Evolutionary conservation across 2,113 vertebrate species (phyloP).

Genomic region (Fregetta grallaria): DNA sequence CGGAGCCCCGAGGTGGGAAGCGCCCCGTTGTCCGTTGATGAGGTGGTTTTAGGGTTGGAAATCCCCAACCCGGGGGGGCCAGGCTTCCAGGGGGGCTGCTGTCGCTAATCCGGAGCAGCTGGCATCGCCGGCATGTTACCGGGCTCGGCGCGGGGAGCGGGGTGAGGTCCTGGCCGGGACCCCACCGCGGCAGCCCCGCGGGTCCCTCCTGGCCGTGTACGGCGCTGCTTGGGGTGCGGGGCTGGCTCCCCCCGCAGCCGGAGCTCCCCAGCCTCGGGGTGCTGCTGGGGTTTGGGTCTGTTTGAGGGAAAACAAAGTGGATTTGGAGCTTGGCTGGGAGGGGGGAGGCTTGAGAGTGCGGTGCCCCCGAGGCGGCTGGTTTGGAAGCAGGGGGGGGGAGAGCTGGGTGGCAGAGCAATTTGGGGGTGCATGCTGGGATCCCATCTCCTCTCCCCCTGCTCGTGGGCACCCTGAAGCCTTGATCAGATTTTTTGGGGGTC

Average conservation of each 20-base stretch:
- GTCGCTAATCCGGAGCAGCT: neutral
- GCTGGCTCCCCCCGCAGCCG: too few relatives aligned
- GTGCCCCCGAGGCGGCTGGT: neutral
- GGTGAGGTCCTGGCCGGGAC: neutral
- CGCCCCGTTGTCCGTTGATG: accelerated
- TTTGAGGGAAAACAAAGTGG: neutral
- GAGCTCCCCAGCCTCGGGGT: neutral
- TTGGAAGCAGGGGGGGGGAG: neutral
- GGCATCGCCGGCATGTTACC: neutral
- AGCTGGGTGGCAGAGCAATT: neutral
- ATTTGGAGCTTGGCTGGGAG: neutral
- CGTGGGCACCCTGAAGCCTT: too few relatives aligned
- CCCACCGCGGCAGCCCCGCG: too few relatives aligned
- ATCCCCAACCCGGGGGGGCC: neutral
- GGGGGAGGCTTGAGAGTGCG: neutral
- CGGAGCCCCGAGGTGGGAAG: neutral
- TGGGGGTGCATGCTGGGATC: neutral
- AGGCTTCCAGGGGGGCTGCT: neutral
- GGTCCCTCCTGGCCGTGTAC: neutral
- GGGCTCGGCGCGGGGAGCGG: neutral
- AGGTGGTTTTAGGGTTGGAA: neutral
- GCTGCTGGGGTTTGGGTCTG: too few relatives aligned
- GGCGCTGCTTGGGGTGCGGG: neutral
- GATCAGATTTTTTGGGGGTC: neutral
- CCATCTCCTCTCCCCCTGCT: neutral